Conservation (phyloP, 2,797 vertebrate species). For the Sebastes reedi region DNA sequence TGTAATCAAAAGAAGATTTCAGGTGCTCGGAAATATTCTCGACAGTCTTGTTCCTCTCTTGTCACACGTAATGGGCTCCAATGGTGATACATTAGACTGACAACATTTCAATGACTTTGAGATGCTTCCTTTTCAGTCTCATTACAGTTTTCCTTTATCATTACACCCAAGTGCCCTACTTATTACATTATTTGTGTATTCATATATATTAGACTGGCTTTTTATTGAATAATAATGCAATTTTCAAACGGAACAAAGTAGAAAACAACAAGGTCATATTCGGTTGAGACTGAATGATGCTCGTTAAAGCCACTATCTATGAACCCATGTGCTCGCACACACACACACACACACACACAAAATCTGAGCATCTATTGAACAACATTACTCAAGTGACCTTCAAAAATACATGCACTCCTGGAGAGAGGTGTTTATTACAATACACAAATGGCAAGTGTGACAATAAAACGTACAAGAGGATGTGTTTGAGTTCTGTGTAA, state of each 20-base stretch:
- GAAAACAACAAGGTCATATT: conserved; percentile 61
- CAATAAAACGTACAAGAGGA: not conserved
- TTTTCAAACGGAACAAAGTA: conserved; percentile 21
- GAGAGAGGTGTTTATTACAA: not conserved
- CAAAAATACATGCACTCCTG: conserved; percentile 33
- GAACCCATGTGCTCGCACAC: conserved; percentile 10
- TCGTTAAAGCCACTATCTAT: conserved; percentile 62
- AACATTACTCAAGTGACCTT: conserved; percentile 39
- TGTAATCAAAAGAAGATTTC: conserved; percentile 32
- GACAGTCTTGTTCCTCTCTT: conserved; percentile 11
- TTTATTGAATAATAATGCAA: conserved; percentile 37
- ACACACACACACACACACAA: conserved; percentile 1
- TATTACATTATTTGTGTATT: conserved; percentile 25
- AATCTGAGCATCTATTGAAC: conserved; percentile 26
- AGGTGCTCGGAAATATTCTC: conserved; percentile 23
- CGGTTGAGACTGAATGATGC: conserved; percentile 41
- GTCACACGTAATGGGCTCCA: conserved; percentile 15
- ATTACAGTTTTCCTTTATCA: conserved; percentile 37
- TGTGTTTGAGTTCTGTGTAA: not conserved
- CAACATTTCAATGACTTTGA: conserved; percentile 30
- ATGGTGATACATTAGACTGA: conserved; percentile 37
- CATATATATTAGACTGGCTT: conserved; percentile 1
- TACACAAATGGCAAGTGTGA: not conserved
- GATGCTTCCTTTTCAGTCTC: conserved; percentile 10
- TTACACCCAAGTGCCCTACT: not conserved